phyloP scores from a whole-genome alignment of 1,140 invertebrate genomes.

The Brachionus rubens region DNA sequence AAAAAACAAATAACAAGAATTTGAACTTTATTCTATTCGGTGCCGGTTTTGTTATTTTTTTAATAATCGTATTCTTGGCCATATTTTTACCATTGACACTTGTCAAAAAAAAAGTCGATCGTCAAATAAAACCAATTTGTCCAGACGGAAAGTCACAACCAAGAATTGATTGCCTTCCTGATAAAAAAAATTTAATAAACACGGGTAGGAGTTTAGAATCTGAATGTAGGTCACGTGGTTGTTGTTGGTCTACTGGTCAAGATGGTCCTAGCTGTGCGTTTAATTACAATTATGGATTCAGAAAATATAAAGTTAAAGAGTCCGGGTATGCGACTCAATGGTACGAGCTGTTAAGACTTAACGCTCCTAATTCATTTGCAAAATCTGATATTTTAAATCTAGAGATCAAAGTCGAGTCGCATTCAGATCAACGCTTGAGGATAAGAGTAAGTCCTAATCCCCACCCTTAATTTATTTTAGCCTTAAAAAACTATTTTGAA shows the following conservation, averaged over 20 bases:
- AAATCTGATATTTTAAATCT: constrained; percentile 17
- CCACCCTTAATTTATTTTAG: not conserved
- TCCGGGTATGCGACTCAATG: not conserved
- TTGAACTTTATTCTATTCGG: not conserved
- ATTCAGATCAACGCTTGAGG: constrained; percentile 25
- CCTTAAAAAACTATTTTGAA: not conserved
- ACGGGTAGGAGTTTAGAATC: constrained; percentile 3
- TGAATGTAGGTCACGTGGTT: not conserved
- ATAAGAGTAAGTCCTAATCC: not conserved
- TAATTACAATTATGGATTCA: constrained; percentile 33
- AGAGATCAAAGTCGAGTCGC: constrained; percentile 32
- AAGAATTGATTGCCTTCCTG: constrained; percentile 19
- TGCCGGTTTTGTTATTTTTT: not conserved
- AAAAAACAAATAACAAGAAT: too few relatives aligned
- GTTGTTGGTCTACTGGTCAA: constrained; percentile 11
- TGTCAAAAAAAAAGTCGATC: constrained; percentile 3
- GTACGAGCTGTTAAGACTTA: not conserved
- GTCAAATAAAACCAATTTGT: not conserved
- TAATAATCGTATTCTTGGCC: not conserved
- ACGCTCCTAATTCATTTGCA: constrained; percentile 12
- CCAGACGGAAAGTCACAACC: constrained; percentile 9
- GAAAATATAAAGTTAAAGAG: constrained; percentile 19
- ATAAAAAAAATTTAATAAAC: constrained; percentile 23
- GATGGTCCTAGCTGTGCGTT: constrained; percentile 33
- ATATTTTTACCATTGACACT: constrained; percentile 29